A percentile compares a stretch with the other conserved stretches of the same genome.
Evolutionary conservation across 2,113 vertebrate genomes (phyloP).

Genomic region (Otocyon megalotis): DNA sequence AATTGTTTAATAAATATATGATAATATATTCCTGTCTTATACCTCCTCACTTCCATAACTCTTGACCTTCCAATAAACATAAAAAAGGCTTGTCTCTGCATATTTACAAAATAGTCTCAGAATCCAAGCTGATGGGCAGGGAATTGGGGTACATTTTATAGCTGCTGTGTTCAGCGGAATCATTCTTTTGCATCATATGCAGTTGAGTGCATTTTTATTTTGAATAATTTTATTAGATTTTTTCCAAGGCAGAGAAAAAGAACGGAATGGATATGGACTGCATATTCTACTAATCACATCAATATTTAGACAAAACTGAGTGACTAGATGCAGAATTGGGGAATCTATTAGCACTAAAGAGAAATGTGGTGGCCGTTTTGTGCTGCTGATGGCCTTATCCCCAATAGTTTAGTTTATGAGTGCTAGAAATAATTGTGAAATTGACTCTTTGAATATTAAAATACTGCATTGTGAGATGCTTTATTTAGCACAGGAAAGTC

Average conservation of each 20-base stretch:
- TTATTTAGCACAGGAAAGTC: background rate
- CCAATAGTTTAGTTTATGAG: background rate
- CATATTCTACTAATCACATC: background rate
- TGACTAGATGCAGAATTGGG: background rate
- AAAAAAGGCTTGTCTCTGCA: background rate
- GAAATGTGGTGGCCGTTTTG: background rate
- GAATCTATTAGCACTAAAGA: background rate
- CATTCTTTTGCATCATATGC: slow-evolving; percentile 8
- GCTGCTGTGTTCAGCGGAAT: slow-evolving; percentile 37
- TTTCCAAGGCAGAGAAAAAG: slow-evolving; percentile 38
- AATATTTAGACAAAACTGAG: slow-evolving; percentile 23
- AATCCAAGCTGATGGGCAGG: background rate
- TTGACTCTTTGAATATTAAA: background rate
- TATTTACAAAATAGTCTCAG: slow-evolving; percentile 23
- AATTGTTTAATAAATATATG: background rate
- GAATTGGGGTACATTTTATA: background rate
- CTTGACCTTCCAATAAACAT: slow-evolving; percentile 25
- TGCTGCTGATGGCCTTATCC: background rate
- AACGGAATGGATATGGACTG: background rate
- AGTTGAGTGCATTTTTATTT: slow-evolving; percentile 58
- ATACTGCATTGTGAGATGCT: background rate
- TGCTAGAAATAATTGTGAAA: slow-evolving; percentile 11
- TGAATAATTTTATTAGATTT: slow-evolving; percentile 38
- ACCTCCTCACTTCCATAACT: background rate
- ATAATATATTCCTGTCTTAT: background rate